Evolutionary conservation across 2,888 invertebrate genomes (phyloP).

Genomic region (Melinaea marsaeus): DNA sequence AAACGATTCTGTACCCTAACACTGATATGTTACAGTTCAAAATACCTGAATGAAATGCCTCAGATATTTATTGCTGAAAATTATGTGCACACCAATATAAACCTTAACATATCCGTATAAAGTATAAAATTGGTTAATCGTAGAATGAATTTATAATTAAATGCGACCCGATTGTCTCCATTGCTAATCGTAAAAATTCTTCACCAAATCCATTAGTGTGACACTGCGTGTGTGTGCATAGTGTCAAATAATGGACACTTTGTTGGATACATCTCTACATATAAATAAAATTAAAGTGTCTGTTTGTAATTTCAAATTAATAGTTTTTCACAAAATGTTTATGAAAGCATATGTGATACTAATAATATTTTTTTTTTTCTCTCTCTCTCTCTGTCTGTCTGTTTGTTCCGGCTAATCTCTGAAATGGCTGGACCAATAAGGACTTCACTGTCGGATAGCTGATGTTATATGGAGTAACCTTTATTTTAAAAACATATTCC

Average conservation of each 20-base stretch:
- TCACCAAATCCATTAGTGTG: slow-evolving; percentile 40
- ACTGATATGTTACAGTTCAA: neutral
- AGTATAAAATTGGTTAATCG: slow-evolving; percentile 3
- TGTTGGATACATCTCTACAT: too few relatives aligned
- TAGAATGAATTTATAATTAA: slow-evolving; percentile 49
- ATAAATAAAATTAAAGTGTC: too few relatives aligned
- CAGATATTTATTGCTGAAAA: neutral
- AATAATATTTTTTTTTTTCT: too few relatives aligned
- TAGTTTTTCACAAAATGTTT: too few relatives aligned
- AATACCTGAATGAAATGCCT: neutral
- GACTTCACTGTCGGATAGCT: too few relatives aligned
- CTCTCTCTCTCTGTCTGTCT: too few relatives aligned
- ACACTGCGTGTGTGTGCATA: neutral
- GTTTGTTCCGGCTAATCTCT: too few relatives aligned
- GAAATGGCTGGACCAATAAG: too few relatives aligned
- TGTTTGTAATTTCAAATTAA: too few relatives aligned
- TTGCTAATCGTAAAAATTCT: slow-evolving; percentile 61
- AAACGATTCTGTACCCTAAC: slow-evolving; percentile 8
- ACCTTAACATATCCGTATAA: neutral
- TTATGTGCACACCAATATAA: neutral
- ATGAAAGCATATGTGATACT: too few relatives aligned
- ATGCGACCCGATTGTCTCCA: slow-evolving; percentile 53
- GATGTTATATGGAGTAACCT: too few relatives aligned
- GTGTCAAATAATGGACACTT: neutral
- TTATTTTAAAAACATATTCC: too few relatives aligned